phyloP scores from a whole-genome alignment of 2,888 invertebrate species.

The Eueremaeus valkanovi region DNA sequence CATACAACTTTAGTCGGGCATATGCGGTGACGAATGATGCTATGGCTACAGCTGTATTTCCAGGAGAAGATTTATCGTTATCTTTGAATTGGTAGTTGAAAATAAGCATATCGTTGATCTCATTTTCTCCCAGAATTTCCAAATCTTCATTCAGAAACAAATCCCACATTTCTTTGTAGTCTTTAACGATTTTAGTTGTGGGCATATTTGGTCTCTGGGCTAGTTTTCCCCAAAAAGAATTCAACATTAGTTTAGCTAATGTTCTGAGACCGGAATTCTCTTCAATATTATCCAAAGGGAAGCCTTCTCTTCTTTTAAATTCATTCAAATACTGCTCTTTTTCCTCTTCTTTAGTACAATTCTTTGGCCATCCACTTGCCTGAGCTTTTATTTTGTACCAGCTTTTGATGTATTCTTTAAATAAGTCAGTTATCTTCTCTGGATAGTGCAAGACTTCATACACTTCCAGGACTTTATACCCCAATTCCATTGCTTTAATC shows the following conservation, averaged over 20 bases:
- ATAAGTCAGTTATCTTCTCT: conserved; percentile 46
- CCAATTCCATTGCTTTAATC: conserved; percentile 47
- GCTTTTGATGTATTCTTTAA: conserved; percentile 47
- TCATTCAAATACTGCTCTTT: conserved; percentile 45
- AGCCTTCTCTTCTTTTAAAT: conserved; percentile 40
- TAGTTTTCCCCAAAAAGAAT: conserved; percentile 1
- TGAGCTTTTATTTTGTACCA: conserved; percentile 49
- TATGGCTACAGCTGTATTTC: not conserved
- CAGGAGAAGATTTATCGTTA: not conserved
- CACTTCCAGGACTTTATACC: conserved; percentile 47
- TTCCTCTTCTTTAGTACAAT: conserved; percentile 45
- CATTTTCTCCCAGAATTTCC: not conserved
- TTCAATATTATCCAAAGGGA: not conserved
- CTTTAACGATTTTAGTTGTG: not conserved
- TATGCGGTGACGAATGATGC: not conserved
- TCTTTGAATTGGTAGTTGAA: not conserved
- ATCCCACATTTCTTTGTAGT: not conserved
- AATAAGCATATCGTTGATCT: not conserved
- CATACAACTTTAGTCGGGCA: not conserved
- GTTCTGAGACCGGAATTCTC: not conserved
- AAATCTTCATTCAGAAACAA: not conserved
- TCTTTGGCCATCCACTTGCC: conserved; percentile 48
- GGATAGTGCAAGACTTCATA: conserved; percentile 49
- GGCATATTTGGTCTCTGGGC: conserved; percentile 2
- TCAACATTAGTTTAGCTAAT: not conserved